phyloP scores from a whole-genome alignment of 2,888 invertebrate species.

The Clepsis dumicolana region DNA sequence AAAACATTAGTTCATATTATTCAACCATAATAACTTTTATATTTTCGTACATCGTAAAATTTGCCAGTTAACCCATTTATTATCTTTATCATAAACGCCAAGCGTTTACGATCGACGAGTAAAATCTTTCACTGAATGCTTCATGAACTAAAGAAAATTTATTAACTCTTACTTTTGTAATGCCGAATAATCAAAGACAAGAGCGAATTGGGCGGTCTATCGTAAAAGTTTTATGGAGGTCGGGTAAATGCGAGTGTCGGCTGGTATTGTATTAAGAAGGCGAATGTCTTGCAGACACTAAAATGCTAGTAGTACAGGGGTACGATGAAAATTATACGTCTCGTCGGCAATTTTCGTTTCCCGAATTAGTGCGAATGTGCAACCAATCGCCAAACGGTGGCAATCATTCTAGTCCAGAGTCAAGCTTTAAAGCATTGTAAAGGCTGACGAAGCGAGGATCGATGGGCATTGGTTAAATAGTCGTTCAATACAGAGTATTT shows the following conservation, averaged over 20 bases:
- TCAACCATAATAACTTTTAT: conserved; percentile 21
- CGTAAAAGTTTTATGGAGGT: conserved; percentile 41
- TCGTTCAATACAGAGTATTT: too few species aligned
- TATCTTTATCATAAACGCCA: conserved; percentile 21
- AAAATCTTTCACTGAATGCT: conserved; percentile 20
- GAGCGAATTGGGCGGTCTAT: conserved; percentile 7
- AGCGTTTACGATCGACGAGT: conserved; percentile 10
- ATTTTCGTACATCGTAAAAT: conserved; percentile 36
- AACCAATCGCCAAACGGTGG: background rate
- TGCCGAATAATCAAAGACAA: conserved; percentile 26
- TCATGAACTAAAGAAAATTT: conserved; percentile 22
- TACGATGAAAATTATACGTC: background rate
- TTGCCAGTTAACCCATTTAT: conserved; percentile 23
- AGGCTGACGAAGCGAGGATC: background rate
- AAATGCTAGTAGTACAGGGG: background rate
- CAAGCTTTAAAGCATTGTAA: background rate
- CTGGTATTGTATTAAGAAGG: background rate
- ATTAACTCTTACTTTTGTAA: conserved; percentile 29
- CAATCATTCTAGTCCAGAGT: too few species aligned
- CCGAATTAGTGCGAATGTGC: background rate
- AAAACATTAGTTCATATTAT: conserved; percentile 19
- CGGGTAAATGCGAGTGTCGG: conserved; percentile 29
- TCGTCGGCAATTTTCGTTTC: background rate
- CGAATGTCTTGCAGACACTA: background rate
- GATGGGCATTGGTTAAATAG: background rate